phyloP scores from a whole-genome alignment of 2,113 vertebrate species.

The Poicephalus meyeri region DNA sequence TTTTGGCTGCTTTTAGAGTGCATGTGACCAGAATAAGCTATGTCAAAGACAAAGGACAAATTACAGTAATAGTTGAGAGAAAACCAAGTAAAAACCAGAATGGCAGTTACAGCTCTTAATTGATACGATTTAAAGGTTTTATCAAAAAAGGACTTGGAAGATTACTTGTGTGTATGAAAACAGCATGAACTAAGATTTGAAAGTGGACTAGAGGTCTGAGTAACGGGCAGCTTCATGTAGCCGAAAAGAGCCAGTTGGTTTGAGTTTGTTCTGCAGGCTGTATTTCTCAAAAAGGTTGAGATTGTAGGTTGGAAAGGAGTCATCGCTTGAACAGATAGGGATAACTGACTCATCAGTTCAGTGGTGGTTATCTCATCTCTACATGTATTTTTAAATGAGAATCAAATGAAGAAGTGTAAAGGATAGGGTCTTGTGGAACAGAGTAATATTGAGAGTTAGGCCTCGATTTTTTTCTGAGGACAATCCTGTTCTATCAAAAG shows the following conservation, averaged over 20 bases:
- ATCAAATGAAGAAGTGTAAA: neutral
- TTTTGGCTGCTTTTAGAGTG: constrained; percentile 12
- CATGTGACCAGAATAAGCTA: neutral
- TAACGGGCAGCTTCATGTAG: neutral
- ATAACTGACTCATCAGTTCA: neutral
- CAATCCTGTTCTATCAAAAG: neutral
- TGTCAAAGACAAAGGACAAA: neutral
- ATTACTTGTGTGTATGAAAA: neutral
- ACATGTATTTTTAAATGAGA: neutral
- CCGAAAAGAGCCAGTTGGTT: neutral
- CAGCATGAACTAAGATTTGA: neutral
- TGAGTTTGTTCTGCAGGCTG: neutral
- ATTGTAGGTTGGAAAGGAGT: neutral
- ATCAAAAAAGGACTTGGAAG: neutral
- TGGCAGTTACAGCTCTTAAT: neutral
- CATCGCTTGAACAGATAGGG: neutral
- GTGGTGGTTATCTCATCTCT: neutral
- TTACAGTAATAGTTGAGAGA: neutral
- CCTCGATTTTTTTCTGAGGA: neutral
- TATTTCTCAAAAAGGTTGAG: neutral
- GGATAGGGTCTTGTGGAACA: neutral
- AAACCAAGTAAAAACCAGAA: neutral
- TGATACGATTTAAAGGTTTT: neutral
- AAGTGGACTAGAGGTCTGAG: neutral
- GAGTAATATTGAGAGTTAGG: neutral